Evolutionary conservation across 2,113 vertebrate species (phyloP).

Genomic region (Uria aalge): DNA sequence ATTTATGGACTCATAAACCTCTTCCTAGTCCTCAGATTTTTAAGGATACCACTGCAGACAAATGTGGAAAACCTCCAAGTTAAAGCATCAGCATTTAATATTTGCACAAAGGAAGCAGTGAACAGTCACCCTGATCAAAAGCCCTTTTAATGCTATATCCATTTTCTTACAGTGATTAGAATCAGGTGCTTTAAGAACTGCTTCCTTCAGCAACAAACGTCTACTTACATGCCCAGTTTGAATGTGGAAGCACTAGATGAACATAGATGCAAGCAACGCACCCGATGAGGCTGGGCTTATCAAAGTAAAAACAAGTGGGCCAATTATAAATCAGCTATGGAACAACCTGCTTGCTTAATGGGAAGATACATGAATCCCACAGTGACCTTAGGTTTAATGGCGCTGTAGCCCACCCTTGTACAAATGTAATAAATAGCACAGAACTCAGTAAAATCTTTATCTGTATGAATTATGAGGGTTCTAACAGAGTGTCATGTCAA

Average conservation of each 20-base stretch:
- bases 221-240: not conserved
- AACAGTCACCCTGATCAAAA: not conserved
- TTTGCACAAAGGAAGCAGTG: not conserved
- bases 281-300: not conserved
- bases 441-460: conserved; percentile 10
- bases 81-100: not conserved
- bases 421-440: not conserved
- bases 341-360: not conserved
- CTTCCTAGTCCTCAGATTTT: not conserved
- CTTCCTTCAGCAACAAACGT: conserved; percentile 7
- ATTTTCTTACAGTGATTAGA: not conserved
- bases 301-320: not conserved
- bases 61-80: not conserved
- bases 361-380: not conserved
- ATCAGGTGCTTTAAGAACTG: not conserved
- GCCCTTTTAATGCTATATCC: not conserved
- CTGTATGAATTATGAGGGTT: not conserved
- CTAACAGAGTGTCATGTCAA: not conserved
- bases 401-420: not conserved
- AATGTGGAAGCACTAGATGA: not conserved
- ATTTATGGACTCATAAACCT: not conserved
- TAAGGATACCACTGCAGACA: not conserved
- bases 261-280: not conserved
- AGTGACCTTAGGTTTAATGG: not conserved
- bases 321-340: not conserved